Conservation (phyloP, 2,113 vertebrate genomes). For the Neolamprologus devosi region DNA sequence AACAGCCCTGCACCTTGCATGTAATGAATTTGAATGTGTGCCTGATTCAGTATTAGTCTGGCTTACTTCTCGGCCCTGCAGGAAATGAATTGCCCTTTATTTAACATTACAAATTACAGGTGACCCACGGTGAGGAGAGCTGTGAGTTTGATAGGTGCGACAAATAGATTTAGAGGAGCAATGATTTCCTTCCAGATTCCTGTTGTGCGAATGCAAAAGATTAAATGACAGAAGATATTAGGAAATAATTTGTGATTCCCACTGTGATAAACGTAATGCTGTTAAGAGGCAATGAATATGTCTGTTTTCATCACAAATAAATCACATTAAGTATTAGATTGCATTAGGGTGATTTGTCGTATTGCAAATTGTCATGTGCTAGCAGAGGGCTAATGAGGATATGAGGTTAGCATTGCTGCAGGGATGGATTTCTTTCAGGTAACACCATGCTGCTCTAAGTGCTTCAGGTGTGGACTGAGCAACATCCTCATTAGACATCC, state of each 20-base stretch:
- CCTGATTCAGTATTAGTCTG: slow-evolving; percentile 48
- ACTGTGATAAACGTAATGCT: slow-evolving; percentile 52
- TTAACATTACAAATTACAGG: slow-evolving; percentile 72
- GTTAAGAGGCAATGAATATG: slow-evolving; percentile 60
- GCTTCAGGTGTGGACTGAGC: not conserved
- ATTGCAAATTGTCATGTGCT: slow-evolving; percentile 46
- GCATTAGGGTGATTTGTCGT: slow-evolving; percentile 55
- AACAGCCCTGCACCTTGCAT: not conserved
- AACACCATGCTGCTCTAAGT: not conserved
- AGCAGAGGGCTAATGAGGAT: slow-evolving; percentile 38
- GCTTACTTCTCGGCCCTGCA: slow-evolving; percentile 44
- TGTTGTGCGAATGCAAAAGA: slow-evolving; percentile 61
- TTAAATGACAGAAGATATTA: slow-evolving; percentile 64
- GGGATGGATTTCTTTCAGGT: slow-evolving; percentile 13
- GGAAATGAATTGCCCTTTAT: slow-evolving; percentile 73
- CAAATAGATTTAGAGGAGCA: slow-evolving; percentile 64
- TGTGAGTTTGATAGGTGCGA: slow-evolving; percentile 53
- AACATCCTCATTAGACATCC: slow-evolving; percentile 8
- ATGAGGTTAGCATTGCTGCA: slow-evolving; percentile 38
- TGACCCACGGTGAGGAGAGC: slow-evolving; percentile 51
- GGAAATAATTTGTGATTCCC: slow-evolving; percentile 59
- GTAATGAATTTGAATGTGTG: slow-evolving; percentile 63
- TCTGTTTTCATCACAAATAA: slow-evolving; percentile 53
- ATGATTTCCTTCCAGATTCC: slow-evolving; percentile 59
- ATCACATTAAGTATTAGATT: slow-evolving; percentile 50